Conservation (phyloP, 2,888 invertebrate genomes). For the Tholera decimalis region DNA sequence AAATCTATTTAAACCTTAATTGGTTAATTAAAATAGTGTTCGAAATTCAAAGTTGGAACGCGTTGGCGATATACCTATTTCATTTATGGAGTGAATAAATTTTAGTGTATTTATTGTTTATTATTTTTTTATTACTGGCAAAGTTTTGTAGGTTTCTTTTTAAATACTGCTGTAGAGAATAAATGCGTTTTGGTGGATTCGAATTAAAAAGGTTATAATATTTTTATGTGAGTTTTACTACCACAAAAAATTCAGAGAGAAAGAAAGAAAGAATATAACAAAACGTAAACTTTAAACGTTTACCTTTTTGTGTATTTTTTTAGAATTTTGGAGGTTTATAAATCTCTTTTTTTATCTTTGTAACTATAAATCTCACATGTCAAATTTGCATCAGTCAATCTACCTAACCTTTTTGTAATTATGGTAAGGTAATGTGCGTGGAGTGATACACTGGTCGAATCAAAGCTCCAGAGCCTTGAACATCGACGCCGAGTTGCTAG, state of each 20-base stretch:
- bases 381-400: too few species aligned
- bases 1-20: slow-evolving; percentile 6
- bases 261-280: too few species aligned
- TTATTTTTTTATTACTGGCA: slow-evolving; percentile 33
- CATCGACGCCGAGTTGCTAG: too few species aligned
- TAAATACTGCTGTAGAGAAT: slow-evolving; percentile 17
- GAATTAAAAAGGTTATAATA: neutral
- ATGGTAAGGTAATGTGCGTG: too few species aligned
- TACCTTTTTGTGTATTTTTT: neutral
- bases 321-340: neutral
- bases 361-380: too few species aligned
- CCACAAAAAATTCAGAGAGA: neutral
- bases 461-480: too few species aligned
- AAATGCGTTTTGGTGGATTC: neutral
- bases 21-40: slow-evolving; percentile 18
- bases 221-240: neutral
- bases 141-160: slow-evolving; percentile 34
- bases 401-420: too few species aligned
- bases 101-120: slow-evolving; percentile 39
- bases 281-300: slow-evolving; percentile 10
- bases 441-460: too few species aligned
- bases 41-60: slow-evolving; percentile 45
- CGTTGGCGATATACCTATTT: slow-evolving; percentile 48
- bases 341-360: too few species aligned
- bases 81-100: slow-evolving; percentile 22